These are phyloP conservation scores for Neopipo cinnamomea DNA, from an alignment of 2,113 vertebrate genomes.

Conservation along the genomic window DNA sequence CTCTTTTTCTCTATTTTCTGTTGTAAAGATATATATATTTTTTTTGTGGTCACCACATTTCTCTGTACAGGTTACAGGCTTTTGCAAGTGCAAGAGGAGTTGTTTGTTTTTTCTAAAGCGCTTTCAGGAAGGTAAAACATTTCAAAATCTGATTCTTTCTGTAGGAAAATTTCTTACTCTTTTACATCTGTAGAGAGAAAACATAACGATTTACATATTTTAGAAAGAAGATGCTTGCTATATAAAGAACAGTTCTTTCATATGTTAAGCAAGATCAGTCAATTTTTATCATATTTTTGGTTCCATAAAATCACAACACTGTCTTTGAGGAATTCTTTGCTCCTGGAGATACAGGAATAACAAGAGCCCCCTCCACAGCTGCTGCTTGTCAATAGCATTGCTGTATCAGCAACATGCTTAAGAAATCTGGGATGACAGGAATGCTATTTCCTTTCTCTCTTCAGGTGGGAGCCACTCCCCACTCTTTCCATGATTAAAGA, in stretches of 20 bases:
- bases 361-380: background rate
- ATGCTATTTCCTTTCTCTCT: conserved; percentile 33
- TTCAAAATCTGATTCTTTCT: background rate
- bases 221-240: background rate
- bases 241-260: background rate
- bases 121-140: background rate
- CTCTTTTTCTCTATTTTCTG: background rate
- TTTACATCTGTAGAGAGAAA: background rate
- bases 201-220: background rate
- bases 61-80: background rate
- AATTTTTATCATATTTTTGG: background rate
- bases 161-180: background rate
- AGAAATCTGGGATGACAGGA: background rate
- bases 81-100: background rate
- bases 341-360: background rate
- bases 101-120: background rate
- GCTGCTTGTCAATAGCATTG: background rate
- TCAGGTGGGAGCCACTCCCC: conserved; percentile 13
- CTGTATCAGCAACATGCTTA: background rate
- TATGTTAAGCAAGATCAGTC: conserved; percentile 5
- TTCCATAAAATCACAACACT: conserved; percentile 1
- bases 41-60: background rate
- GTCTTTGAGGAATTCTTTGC: conserved; percentile 25
- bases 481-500: background rate
- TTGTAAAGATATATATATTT: background rate